Base-by-base conservation (phyloP, 2,888 invertebrate species). In the Parnassius mnemosyne region DNA sequence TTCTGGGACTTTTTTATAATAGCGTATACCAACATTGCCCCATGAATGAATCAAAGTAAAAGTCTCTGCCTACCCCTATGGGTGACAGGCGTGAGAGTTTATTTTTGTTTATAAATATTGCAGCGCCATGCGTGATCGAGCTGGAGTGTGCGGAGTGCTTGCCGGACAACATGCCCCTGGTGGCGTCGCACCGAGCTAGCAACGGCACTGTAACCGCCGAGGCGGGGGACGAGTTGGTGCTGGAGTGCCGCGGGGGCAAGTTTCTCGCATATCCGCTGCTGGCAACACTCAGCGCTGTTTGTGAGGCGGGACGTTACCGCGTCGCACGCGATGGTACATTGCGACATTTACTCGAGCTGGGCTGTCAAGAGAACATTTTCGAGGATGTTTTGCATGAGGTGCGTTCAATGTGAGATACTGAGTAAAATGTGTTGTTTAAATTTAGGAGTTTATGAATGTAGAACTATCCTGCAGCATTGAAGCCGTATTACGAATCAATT, bases 141-240 rank as follows among this genome's bases (percentile, higher is more conserved):
- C 72, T 91, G 71, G 75, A 78, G 57, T 92, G 92, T 66, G 72
- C 71, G 60, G 90, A 89, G 75, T 92, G 92, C 76, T 57, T 89
- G 62, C 91, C 92, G 52, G 91, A 90, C 67, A 75, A 87, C 82
- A 84, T 88, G 85, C 89, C 92, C 69, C 71, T 84, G 71, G 85
- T 92, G 80, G 75, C 79, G 73, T 82, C 87, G 5, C 85, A 83
- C 74, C 72, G 74, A 66, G 84, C 81, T 49, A 67, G 59, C 62
- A 78, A 59, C 57, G 73, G 76, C 62, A 42, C 68, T 43, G 66
- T 90, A 66, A 44, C 13, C 5, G 78, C 72, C 66, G 61, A 71
- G 57, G 49, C 69, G 54, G 89, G 88, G 62, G 87, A 72, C 53
- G 79, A 77, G 78, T 65, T 86, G 64, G 46, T 65, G 70, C 79